Evolutionary conservation across 2,113 vertebrate species (phyloP), one percentile per base, ranked within the genome.

Genomic region (Lichenostomus cassidix): DNA sequence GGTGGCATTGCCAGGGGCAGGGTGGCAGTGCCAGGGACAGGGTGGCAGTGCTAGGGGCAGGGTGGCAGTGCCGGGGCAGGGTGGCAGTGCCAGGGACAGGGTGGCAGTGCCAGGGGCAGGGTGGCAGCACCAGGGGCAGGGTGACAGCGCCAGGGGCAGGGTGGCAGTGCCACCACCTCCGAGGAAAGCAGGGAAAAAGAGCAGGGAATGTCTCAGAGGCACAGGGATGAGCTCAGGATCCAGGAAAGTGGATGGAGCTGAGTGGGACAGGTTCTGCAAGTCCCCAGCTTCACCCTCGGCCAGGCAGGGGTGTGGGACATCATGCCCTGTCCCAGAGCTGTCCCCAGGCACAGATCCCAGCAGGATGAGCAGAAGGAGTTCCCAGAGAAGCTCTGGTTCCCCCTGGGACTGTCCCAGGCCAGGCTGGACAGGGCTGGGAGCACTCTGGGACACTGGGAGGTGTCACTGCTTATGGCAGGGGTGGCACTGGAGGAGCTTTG

Each of bases 271-370:
- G 37, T 29, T 33, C 62, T 73, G 67, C 24, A 14, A 5, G 10
- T 19, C 33, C 23, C 41, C 52, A 24, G 39, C 50, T 12, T 4
- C 19, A 39, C 28, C 14, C 10, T 22, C 7, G 60, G 25, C 4
- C 16, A 33, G 44, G 47, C 24, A 24, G 25, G 46, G 55, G 35
- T 41, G 39, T 7, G 49, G 76, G 67, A 28, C 65, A 10, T n/a
- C 31, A 12, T 7, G 19, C 42, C 47, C 42, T 49, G 35, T 11
- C n/a, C 83, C 78, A 13, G 65, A 3, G 14, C 8, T 5, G 33
- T 18, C 25, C 52, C 21, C 9, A 7, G 63, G 35, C 15, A 3
- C 9, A 16, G 68, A 23, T 29, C 15, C 37, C 15, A 0, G 24
- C 63, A 12, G 50, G 59, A 14, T 1, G 14, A 62, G 68, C 49